Base-by-base conservation (phyloP, 1,140 invertebrate species). In the Stegodyphus dumicola region DNA sequence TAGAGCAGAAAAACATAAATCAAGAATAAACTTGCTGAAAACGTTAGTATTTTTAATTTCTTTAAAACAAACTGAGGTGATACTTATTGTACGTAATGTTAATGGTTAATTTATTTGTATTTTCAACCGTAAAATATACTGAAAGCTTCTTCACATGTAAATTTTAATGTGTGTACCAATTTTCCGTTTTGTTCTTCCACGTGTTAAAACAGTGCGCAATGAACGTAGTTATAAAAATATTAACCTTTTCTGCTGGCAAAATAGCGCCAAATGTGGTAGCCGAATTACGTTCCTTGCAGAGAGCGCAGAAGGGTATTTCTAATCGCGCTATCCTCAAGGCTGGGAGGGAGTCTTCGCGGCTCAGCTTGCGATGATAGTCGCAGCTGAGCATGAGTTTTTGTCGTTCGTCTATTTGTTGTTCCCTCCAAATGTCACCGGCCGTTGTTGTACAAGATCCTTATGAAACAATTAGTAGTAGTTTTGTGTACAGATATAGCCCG, bases 271-370 rank as follows among this genome's bases (percentile, higher is more conserved):
- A 80, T 75, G 70, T 83, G 80, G 80, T 52, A 67, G 49, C 71
- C 70, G 49, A 64, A 48, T 56, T 52, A 75, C 17, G 52, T 73
- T 17, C 33, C 53, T n/a, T 52, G 48, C 49, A 74, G 75, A 33
- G 33, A 33, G 33, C 66, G 60, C 53, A 17, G 49, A 66, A 74
- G 60, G 54, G 64, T 65, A 81, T 52, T 81, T 52, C 70, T 81
- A 83, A 83, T 83, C 70, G 80, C 33, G 33, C 33, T 33, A 33
- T 64, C 53, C 71, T 75, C 80, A 83, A 83, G 80, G 80, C 33
- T 83, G 80, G 48, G 74, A 65, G 70, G 3, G 33, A 33, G 33
- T 33, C 33, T 33, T 11, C 49, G 9, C 9, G 71, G 70, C n/a
- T 75, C 15, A 67, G 71, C 60, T 83, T 53, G 69, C 52, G 56